phyloP scores from a whole-genome alignment of 2,113 vertebrate genomes.

The Larimichthys polyactis region DNA sequence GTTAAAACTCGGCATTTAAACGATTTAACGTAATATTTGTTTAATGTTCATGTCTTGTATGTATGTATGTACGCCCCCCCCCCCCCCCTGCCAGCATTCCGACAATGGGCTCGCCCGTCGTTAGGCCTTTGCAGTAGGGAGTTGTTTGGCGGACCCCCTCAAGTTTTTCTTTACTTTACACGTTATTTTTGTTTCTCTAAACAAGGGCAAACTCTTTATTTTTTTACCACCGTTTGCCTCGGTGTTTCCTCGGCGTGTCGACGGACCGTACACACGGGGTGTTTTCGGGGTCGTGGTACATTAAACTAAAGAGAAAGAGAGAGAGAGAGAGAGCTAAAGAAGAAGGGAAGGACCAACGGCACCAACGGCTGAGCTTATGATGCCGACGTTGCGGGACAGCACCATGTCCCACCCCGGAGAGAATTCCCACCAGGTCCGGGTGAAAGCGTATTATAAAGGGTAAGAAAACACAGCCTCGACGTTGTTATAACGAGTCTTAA shows the following conservation, averaged over 20 bases:
- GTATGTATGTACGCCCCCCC: conserved; percentile 26
- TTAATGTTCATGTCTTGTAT: background rate
- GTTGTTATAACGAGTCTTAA: background rate
- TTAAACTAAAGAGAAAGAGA: conserved; percentile 5
- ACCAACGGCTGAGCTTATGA: conserved; percentile 80
- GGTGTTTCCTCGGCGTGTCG: conserved; percentile 10
- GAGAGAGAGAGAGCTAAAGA: conserved; percentile 23
- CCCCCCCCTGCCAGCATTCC: conserved; percentile 64
- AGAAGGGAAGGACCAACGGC: background rate
- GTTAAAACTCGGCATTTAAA: fast-evolving
- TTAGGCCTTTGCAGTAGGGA: conserved; percentile 84
- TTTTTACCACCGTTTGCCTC: conserved; percentile 20
- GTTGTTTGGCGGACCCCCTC: conserved; percentile 78
- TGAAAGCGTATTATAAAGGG: conserved; percentile 95
- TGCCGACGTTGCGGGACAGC: conserved; percentile 97
- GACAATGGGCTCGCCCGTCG: conserved; percentile 74
- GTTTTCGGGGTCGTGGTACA: conserved; percentile 58
- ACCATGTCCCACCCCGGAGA: conserved; percentile 91
- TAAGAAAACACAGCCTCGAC: conserved; percentile 69
- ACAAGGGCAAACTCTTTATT: background rate
- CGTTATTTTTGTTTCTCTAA: conserved; percentile 54
- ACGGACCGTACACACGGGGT: conserved; percentile 32
- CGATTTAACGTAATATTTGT: background rate
- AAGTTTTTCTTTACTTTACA: conserved; percentile 79
- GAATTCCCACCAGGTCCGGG: conserved; percentile 90